A percentile compares a stretch with the other conserved stretches of the same genome.
These are phyloP conservation scores for Tolypeutes matacus DNA, from an alignment of 2,797 vertebrate genomes.

Conservation along the genomic window DNA sequence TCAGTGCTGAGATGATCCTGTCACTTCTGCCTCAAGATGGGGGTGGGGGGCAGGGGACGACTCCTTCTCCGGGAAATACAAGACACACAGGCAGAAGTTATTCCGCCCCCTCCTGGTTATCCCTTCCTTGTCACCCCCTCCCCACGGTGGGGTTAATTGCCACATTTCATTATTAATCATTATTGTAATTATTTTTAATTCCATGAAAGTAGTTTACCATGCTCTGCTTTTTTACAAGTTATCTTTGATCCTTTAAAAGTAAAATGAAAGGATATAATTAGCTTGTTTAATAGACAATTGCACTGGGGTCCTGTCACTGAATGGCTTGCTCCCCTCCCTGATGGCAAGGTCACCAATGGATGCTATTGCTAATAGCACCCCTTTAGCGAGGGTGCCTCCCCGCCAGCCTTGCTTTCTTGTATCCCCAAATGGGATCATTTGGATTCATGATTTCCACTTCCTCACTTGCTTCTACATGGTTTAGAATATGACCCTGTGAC, in stretches of 20 bases:
- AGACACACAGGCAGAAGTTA: not conserved
- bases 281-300: not conserved
- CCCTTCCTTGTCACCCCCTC: not conserved
- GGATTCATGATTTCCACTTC: not conserved
- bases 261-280: not conserved
- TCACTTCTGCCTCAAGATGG: not conserved
- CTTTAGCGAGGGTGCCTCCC: not conserved
- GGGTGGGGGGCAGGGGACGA: not conserved
- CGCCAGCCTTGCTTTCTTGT: not conserved
- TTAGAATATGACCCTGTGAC: not conserved
- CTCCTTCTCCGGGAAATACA: not conserved
- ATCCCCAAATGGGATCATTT: not conserved
- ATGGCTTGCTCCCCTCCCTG: not conserved
- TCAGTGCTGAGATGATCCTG: accelerated
- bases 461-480: not conserved
- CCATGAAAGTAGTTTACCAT: not conserved
- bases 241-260: not conserved
- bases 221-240: not conserved
- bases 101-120: not conserved
- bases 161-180: not conserved
- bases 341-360: not conserved
- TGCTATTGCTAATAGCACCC: not conserved
- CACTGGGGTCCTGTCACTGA: not conserved
- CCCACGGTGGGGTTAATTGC: not conserved
- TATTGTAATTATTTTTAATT: conserved; percentile 19